Evolutionary conservation across 2,888 invertebrate species (phyloP).

Genomic region (Drymonia ruficornis): DNA sequence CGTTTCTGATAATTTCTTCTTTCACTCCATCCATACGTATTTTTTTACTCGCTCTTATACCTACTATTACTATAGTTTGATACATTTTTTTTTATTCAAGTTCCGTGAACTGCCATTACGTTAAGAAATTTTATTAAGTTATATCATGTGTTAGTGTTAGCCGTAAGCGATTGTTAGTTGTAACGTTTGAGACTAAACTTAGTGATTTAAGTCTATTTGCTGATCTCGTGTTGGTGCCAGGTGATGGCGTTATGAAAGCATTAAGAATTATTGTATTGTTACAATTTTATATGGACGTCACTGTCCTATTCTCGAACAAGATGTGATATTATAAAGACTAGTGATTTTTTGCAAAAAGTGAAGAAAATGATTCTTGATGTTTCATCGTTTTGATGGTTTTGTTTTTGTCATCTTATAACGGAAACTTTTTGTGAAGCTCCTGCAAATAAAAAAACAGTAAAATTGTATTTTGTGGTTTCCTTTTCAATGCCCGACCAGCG

Average conservation of each 20-base stretch:
- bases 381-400: conserved; percentile 74
- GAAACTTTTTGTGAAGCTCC: conserved; percentile 81
- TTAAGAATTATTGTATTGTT: conserved; percentile 83
- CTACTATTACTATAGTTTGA: conserved; percentile 66
- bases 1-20: conserved; percentile 32
- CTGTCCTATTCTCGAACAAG: conserved; percentile 79
- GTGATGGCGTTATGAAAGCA: conserved; percentile 79
- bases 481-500: too few relatives aligned
- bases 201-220: conserved; percentile 72
- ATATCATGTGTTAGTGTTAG: conserved; percentile 59
- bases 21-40: conserved; percentile 52
- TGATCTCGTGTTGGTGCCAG: conserved; percentile 81
- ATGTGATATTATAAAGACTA: conserved; percentile 83
- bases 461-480: conserved; percentile 39
- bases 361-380: conserved; percentile 83
- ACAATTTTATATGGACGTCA: conserved; percentile 80
- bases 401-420: conserved; percentile 80
- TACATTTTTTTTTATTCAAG: conserved; percentile 54
- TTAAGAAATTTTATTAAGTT: conserved; percentile 75
- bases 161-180: conserved; percentile 72
- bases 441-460: conserved; percentile 72
- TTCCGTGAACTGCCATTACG: conserved; percentile 77
- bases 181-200: conserved; percentile 73
- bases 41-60: conserved; percentile 40
- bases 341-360: conserved; percentile 72